phyloP scores from a whole-genome alignment of 92 coral and sea anemone species.

The Pocillopora grandis region DNA sequence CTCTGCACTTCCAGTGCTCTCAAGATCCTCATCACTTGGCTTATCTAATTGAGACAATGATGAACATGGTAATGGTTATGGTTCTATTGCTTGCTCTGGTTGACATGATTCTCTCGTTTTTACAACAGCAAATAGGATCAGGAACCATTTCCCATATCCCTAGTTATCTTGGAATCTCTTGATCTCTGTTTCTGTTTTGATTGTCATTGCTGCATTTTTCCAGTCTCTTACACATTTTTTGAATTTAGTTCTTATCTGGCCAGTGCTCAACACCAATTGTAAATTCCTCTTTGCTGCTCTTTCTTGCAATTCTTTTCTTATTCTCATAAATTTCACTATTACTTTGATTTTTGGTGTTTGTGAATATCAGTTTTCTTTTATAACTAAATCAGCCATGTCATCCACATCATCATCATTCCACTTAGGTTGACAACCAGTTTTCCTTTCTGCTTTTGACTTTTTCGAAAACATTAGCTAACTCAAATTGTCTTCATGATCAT shows the following conservation, averaged over 20 bases:
- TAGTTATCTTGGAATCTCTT: conserved; percentile 52
- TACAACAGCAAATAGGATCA: conserved; percentile 34
- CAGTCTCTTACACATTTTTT: conserved; percentile 46
- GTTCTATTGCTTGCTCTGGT: conserved; percentile 37
- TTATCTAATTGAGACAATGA: no score
- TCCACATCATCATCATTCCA: conserved; percentile 22
- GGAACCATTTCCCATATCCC: conserved; percentile 52
- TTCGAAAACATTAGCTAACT: no score
- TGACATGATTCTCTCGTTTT: conserved; percentile 43
- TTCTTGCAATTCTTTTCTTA: conserved; percentile 33
- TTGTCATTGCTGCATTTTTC: conserved; percentile 51
- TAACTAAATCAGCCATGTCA: no score
- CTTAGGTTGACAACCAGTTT: conserved; percentile 12
- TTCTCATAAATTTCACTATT: conserved; percentile 45
- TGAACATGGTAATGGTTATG: neutral
- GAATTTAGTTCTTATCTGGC: conserved; percentile 42
- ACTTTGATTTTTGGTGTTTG: neutral
- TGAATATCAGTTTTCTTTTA: conserved; percentile 30
- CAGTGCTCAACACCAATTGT: conserved; percentile 16
- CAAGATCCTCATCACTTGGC: no score
- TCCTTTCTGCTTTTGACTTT: no score
- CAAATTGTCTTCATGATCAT: no score
- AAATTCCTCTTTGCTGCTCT: conserved; percentile 30
- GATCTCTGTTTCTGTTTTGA: conserved; percentile 49
- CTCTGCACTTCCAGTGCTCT: no score